Conservation (phyloP, 2,797 vertebrate genomes). For the Sparus aurata region DNA sequence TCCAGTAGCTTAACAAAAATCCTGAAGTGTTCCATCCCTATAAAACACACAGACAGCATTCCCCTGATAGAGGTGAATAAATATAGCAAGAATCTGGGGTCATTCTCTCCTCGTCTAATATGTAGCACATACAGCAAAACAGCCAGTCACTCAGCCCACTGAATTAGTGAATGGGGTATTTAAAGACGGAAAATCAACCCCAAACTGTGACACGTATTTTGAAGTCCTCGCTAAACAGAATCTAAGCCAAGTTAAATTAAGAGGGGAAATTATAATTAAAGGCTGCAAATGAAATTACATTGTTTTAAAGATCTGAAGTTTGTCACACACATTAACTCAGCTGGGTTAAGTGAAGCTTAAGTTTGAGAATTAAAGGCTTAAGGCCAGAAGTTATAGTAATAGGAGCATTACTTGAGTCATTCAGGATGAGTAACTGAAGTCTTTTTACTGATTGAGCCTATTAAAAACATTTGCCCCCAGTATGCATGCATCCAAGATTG, state of each 20-base stretch:
- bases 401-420: conserved; percentile 2
- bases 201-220: conserved; percentile 35
- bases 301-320: conserved; percentile 17
- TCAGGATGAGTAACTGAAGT: conserved; percentile 17
- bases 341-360: conserved; percentile 19
- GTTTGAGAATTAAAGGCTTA: conserved; percentile 21
- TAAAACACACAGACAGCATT: conserved; percentile 39
- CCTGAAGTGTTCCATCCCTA: conserved; percentile 27
- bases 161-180: conserved; percentile 34
- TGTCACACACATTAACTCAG: background rate
- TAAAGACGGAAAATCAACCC: conserved; percentile 43
- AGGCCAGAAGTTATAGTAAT: conserved; percentile 23
- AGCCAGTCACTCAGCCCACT: conserved; percentile 29
- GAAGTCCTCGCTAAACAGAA: background rate
- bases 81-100: conserved; percentile 63
- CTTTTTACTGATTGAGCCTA: conserved; percentile 11
- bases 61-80: conserved; percentile 60
- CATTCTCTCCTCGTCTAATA: conserved; percentile 52
- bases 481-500: background rate
- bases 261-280: conserved; percentile 25
- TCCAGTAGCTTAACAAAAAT: conserved; percentile 32
- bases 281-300: conserved; percentile 23
- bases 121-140: conserved; percentile 56
- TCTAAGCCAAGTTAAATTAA: conserved; percentile 9
- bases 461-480: background rate